A percentile compares a stretch with the other conserved stretches of the same genome.
These are phyloP conservation scores for Papilio aristodemus DNA, from an alignment of 1,140 invertebrate species.

Conservation along the genomic window DNA sequence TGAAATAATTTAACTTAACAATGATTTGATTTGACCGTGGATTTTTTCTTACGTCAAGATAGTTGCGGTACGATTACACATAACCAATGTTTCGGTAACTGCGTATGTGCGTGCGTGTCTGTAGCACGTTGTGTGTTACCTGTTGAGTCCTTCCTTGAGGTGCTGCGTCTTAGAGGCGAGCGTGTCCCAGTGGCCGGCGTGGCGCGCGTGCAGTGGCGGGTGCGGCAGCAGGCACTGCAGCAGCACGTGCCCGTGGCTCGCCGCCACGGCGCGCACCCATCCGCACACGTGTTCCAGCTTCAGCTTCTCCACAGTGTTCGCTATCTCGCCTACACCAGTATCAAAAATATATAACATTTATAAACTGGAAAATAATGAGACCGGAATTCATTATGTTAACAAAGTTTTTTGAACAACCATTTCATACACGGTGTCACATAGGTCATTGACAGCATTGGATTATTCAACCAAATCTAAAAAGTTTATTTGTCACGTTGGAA, in stretches of 20 bases:
- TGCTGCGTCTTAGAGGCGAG: conserved; percentile 94
- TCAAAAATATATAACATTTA: no score
- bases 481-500: no score
- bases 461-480: no score
- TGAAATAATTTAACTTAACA: background rate
- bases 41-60: no score
- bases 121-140: conserved; percentile 45
- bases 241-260: conserved; percentile 92
- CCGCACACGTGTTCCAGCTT: conserved; percentile 96
- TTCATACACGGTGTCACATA: no score
- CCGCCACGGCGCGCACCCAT: conserved; percentile 93
- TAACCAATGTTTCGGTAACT: no score
- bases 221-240: conserved; percentile 92
- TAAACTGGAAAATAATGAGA: no score
- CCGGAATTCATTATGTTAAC: no score
- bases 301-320: conserved; percentile 93
- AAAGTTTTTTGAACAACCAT: background rate
- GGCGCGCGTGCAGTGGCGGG: conserved; percentile 93
- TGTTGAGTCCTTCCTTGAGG: conserved; percentile 94
- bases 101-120: background rate
- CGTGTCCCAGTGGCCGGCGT: conserved; percentile 97
- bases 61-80: no score
- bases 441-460: no score
- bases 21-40: no score
- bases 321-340: conserved; percentile 85